Percentiles rank a stretch among this genome's conserved stretches.
Evolutionary conservation across 2,888 invertebrate genomes (phyloP).

Genomic region (Apomyelois bistriatella): DNA sequence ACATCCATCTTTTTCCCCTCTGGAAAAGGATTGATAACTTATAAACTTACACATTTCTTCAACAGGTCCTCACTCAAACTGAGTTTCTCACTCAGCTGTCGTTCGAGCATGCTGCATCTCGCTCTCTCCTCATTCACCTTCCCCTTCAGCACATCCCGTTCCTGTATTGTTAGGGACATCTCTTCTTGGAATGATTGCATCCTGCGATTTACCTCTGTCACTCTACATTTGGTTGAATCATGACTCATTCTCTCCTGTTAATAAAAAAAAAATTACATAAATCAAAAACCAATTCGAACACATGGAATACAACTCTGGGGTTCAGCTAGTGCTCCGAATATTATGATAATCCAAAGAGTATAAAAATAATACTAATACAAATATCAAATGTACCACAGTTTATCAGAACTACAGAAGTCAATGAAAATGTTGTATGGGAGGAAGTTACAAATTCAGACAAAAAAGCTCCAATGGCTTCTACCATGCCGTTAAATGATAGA

Average conservation of each 20-base stretch:
- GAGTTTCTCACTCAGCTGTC: constrained; percentile 76
- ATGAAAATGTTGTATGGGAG: no score
- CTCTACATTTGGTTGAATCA: constrained; percentile 40
- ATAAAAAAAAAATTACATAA: constrained; percentile 11
- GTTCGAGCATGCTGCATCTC: constrained; percentile 64
- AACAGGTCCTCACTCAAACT: constrained; percentile 72
- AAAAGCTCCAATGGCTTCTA: no score
- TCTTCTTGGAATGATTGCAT: constrained; percentile 46
- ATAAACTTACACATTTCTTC: constrained; percentile 77
- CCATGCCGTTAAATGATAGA: no score
- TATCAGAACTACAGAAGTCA: no score
- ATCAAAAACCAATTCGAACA: no score
- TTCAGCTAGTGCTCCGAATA: no score
- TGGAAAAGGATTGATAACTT: background rate
- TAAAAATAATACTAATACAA: no score
- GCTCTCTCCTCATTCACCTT: constrained; percentile 64
- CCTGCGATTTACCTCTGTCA: constrained; percentile 39
- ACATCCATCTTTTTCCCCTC: no score
- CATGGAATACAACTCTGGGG: no score
- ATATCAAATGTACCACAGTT: no score
- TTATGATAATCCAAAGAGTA: no score
- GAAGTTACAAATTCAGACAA: no score
- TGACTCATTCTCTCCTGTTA: constrained; percentile 60
- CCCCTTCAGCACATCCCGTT: constrained; percentile 53
- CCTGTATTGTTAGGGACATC: constrained; percentile 39